Evolutionary conservation across 2,888 invertebrate species (phyloP), one percentile per base, ranked within the genome.

Genomic region (Caenorhabditis imperialis): DNA sequence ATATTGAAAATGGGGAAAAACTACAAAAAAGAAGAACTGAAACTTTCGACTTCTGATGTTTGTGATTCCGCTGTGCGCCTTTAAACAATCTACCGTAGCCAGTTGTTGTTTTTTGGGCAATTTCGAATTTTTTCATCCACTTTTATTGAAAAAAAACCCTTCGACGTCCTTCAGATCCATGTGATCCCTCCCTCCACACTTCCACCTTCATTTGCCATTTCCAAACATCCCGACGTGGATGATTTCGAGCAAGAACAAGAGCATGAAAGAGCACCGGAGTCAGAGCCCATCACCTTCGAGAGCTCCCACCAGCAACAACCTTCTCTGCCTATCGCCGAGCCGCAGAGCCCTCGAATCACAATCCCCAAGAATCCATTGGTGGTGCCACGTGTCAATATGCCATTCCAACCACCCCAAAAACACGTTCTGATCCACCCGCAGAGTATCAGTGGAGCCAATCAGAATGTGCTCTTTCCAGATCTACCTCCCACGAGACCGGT

Each of bases 381-480:
- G 23, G 38, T 62, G n/a, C 62, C 71, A 42, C 61, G 62, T 57
- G 57, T 62, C 25, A 71, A 71, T 18, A 71, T 62, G 71, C 62
- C 71, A n/a, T 71, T 71, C 37, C 71, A 71, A 50, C 50, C 33
- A 12, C 67, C 48, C 25, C 44, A 51, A 22, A 67, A 51, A 44
- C 57, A 44, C 5, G 55, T 67, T 44, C 35, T 48, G 45, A 50
- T 54, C 18, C 48, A 61, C 33, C 72, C 72, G 4, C 51, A 51
- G n/a, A 37, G 54, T 1, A 73, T 73, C 23, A 61, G 44, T 47
- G 55, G 50, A 12, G 38, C 40, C 3, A 54, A 67, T 37, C 73
- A 67, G 12, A 74, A 74, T 18, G 42, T 62, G n/a, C 42, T 74
- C 1, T 74, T 74, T n/a, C 74, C 74, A 2, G 74, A 74, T 51